Conservation (phyloP, 2,113 vertebrate species). For the Hypocryptadius cinnamomeus region DNA sequence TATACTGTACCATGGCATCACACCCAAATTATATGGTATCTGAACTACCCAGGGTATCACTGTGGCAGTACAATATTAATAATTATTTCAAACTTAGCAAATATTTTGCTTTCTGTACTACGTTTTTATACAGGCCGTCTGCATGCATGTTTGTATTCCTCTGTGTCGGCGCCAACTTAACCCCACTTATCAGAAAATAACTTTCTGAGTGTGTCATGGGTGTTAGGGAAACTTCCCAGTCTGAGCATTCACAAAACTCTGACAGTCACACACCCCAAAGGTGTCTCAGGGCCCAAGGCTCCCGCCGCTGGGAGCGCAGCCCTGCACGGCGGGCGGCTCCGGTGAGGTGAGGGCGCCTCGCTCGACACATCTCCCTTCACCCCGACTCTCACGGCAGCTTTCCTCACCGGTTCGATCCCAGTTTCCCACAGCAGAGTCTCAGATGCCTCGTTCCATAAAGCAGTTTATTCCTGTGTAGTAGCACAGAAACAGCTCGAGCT, state of each 20-base stretch:
- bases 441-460: neutral
- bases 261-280: neutral
- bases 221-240: too few relatives aligned
- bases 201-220: neutral
- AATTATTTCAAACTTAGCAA: neutral
- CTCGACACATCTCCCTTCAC: neutral
- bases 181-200: neutral
- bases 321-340: neutral
- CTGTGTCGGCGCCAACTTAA: neutral
- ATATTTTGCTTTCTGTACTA: neutral
- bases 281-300: neutral
- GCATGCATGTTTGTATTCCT: neutral
- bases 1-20: neutral
- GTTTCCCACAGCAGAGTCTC: neutral
- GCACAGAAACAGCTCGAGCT: neutral
- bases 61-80: neutral
- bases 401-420: neutral
- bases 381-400: neutral
- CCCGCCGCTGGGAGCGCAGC: neutral
- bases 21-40: neutral
- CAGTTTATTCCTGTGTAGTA: neutral
- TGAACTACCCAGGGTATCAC: neutral
- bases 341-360: too few relatives aligned
- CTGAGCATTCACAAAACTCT: neutral
- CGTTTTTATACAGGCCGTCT: fast-evolving